phyloP scores from a whole-genome alignment of 2,113 vertebrate species.

The Pteropus alecto region DNA sequence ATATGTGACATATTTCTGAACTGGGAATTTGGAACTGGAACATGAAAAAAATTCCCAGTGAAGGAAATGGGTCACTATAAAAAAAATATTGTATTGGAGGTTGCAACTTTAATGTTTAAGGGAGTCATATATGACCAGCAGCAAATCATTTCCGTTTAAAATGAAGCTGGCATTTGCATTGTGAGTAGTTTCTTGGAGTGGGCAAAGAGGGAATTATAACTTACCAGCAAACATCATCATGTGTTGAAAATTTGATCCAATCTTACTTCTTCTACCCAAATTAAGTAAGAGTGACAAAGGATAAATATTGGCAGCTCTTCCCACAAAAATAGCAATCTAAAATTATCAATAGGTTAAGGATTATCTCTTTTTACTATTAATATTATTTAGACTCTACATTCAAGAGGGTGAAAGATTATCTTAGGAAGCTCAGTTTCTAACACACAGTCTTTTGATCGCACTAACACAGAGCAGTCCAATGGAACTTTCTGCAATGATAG shows the following conservation, averaged over 20 bases:
- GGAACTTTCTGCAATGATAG: neutral
- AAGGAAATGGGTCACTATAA: neutral
- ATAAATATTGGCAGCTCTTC: conserved; percentile 99
- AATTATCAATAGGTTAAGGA: conserved; percentile 84
- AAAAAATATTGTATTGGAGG: neutral
- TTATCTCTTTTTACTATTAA: conserved; percentile 21
- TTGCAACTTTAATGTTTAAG: neutral
- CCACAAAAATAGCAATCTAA: conserved; percentile 96
- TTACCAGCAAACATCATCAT: conserved; percentile 99
- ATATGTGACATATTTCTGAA: neutral
- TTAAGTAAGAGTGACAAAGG: conserved; percentile 98
- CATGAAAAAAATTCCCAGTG: neutral
- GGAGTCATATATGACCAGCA: neutral
- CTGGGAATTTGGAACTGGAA: neutral
- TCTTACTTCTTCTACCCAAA: conserved; percentile 96
- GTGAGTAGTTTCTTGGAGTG: neutral
- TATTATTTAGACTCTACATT: conserved; percentile 9
- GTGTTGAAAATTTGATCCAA: conserved; percentile 96
- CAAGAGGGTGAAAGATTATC: neutral
- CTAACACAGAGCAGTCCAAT: neutral
- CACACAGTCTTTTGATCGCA: neutral
- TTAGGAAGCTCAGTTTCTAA: neutral
- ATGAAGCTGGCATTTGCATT: neutral
- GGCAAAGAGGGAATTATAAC: conserved; percentile 32
- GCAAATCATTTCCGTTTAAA: neutral